phyloP scores from a whole-genome alignment of 1,140 invertebrate species.

The Drosophila sproati region DNA sequence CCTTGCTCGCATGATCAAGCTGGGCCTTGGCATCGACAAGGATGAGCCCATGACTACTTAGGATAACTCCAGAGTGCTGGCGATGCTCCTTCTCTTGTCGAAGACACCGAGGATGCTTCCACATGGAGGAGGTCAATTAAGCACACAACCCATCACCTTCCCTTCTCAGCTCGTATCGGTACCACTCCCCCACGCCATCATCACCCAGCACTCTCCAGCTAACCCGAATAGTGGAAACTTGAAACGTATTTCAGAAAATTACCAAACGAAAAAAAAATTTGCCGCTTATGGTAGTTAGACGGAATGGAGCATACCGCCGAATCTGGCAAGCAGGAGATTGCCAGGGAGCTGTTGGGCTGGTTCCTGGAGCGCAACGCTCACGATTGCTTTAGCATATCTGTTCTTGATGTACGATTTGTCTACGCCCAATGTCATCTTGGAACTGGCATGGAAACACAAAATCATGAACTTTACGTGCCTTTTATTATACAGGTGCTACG shows the following conservation, averaged over 20 bases:
- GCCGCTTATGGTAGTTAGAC: slow-evolving; percentile 45
- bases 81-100: slow-evolving; percentile 89
- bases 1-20: slow-evolving; percentile 97
- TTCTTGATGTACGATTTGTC: slow-evolving; percentile 98
- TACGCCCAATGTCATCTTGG: slow-evolving; percentile 99
- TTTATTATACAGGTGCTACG: slow-evolving; percentile 97
- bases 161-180: neutral
- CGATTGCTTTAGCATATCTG: slow-evolving; percentile 98
- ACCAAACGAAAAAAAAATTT: too few relatives aligned
- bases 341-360: slow-evolving; percentile 98
- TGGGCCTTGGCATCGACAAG: slow-evolving; percentile 98
- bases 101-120: slow-evolving; percentile 95
- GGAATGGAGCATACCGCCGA: slow-evolving; percentile 92
- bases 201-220: neutral
- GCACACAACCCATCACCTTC: neutral
- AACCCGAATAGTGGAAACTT: slow-evolving; percentile 27
- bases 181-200: slow-evolving; percentile 30
- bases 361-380: slow-evolving; percentile 98
- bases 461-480: slow-evolving; percentile 99
- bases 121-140: slow-evolving; percentile 99
- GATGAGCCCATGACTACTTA: slow-evolving; percentile 91
- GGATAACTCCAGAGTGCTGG: slow-evolving; percentile 87
- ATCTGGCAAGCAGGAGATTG: slow-evolving; percentile 97
- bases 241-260: slow-evolving; percentile 44
- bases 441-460: slow-evolving; percentile 99